Evolutionary conservation across 2,113 vertebrate species (phyloP), one percentile per base, ranked within the genome.

Genomic region (Oreochromis aureus): DNA sequence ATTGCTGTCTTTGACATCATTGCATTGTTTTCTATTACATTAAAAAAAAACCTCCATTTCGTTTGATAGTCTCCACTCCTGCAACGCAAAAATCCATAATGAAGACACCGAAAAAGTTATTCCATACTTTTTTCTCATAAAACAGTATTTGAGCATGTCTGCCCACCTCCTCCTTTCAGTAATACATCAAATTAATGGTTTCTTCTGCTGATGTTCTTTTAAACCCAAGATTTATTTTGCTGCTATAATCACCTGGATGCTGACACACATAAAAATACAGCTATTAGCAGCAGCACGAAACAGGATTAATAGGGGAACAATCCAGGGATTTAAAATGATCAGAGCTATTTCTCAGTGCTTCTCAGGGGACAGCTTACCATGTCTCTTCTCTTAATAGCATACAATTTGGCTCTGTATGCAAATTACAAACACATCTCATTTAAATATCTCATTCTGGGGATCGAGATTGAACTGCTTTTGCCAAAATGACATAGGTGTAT

Each of bases 261-360:
- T 56, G 85, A 86, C 32, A 85, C 18, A 36, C 84, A 89, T 80
- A 84, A 22, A 88, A 87, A 90, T 81, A 7, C 83, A 73, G 81
- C 79, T 88, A 90, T 93, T 91, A 91, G 83, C 32, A 58, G 41
- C 36, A 55, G 87, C 41, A 16, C 82, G 81, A 89, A 92, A 87
- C 51, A 82, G 86, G 85, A 93, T 93, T 88, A 92, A 86, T 82
- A 84, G 76, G 15, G 88, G 81, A 93, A 83, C 86, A 79, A 94
- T 93, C 63, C 16, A 36, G 63, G 91, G 80, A 91, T 91, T 94
- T 89, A 86, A 15, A 88, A 86, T 89, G 46, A 88, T 87, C 41
- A 82, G 16, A 61, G 66, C 73, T 34, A 63, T 85, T 92, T 79
- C 81, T 89, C 82, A 91, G 11, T 53, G 78, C 46, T 69, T 90